Evolutionary conservation across 2,113 vertebrate species (phyloP), one percentile per base, ranked within the genome.

Genomic region (Geococcyx californianus): DNA sequence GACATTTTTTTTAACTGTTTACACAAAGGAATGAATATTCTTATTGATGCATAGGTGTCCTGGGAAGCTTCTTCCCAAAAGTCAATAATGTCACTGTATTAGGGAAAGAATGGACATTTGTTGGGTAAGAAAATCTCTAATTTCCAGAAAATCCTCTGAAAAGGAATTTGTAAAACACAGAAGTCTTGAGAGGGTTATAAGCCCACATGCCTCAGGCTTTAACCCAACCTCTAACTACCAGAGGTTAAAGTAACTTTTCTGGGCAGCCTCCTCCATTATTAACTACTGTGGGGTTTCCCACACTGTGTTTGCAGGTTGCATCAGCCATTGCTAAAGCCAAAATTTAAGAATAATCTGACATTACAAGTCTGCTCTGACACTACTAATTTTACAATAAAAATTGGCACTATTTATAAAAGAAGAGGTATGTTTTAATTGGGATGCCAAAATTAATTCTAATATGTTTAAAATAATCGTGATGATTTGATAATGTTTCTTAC

Each of bases 221-320:
- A 83, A 73, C 0, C 0, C 25, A 94, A 45, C 23, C 59, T 93
- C 42, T 73, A 82, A 60, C 36, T 76, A 77, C 16, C 36, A 89
- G 51, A 77, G 56, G 72, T 84, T 89, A 89, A 72, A 84, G 15
- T 28, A 94, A 54, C 16, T 68, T 84, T 44, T 92, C 72, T 68
- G 73, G 83, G n/a, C 28, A 95, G 26, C 42, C 21, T 78, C 38
- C 36, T 95, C 63, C 72, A 82, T 92, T 93, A 90, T 90, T 93
- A 95, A 94, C 49, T 72, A 49, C 56, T 38, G 15, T 76, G 36
- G 36, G 34, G 11, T 75, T 78, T 91, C 76, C 58, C 66, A 34
- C 36, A 45, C 40, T 60, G 8, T 36, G 28, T 62, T 89, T 78
- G 36, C 33, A 90, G 56, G 52, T 76, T 84, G 12, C 9, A 62